phyloP scores from a whole-genome alignment of 2,113 vertebrate genomes.

The Cygnus atratus region DNA sequence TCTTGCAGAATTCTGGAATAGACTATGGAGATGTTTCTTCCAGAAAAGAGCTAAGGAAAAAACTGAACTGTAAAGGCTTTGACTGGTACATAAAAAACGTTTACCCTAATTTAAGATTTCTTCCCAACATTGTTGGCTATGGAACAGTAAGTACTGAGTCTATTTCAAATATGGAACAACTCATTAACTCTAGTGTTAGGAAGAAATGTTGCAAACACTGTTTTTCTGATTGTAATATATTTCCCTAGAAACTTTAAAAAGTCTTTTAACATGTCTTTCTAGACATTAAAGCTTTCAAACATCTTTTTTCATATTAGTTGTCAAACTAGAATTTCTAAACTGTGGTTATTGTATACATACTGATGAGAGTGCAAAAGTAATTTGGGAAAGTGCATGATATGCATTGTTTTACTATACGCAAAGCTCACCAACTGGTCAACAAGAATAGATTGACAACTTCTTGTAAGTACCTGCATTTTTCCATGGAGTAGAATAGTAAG shows the following conservation, averaged over 20 bases:
- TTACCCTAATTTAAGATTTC: constrained; percentile 39
- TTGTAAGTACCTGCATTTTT: neutral
- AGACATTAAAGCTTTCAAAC: neutral
- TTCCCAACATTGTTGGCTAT: constrained; percentile 9
- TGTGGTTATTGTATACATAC: neutral
- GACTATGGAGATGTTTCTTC: constrained; percentile 65
- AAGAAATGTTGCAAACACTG: neutral
- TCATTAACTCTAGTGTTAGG: neutral
- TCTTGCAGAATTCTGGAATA: constrained; percentile 48
- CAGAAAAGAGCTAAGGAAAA: constrained; percentile 41
- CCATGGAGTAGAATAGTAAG: neutral
- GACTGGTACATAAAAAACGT: constrained; percentile 68
- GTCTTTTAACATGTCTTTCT: neutral
- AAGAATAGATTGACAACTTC: neutral
- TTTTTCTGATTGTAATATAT: neutral
- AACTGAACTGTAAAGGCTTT: constrained; percentile 66
- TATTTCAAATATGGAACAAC: neutral
- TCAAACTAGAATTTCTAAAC: neutral
- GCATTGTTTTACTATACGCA: neutral
- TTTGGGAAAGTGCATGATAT: neutral
- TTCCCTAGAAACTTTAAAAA: neutral
- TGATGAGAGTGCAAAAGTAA: neutral
- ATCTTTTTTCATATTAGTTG: neutral
- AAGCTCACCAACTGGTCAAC: neutral
- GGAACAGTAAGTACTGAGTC: constrained; percentile 22